Evolutionary conservation across 2,888 invertebrate species (phyloP).

Genomic region (Drosophila pegasa): DNA sequence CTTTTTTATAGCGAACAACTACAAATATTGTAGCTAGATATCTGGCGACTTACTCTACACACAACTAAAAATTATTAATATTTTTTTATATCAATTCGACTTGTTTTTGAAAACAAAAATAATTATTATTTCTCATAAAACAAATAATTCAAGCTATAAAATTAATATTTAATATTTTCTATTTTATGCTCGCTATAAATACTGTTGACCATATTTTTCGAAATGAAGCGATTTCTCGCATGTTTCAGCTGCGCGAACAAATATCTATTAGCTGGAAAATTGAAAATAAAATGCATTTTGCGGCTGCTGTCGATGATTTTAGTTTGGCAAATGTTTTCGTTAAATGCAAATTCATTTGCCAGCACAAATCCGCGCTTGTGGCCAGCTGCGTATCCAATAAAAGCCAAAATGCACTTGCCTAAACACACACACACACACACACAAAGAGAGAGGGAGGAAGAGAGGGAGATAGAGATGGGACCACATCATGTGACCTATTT

Average conservation of each 20-base stretch:
- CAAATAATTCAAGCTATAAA: background rate
- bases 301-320: slow-evolving; percentile 25
- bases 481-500: slow-evolving; percentile 49
- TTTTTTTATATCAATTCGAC: too few relatives aligned
- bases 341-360: slow-evolving; percentile 54
- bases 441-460: background rate
- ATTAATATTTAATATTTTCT: background rate
- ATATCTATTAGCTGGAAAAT: background rate
- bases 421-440: slow-evolving; percentile 42
- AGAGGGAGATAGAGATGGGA: background rate
- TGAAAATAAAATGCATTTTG: slow-evolving; percentile 23
- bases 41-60: too few relatives aligned
- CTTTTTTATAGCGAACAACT: too few relatives aligned
- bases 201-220: background rate
- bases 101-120: too few relatives aligned
- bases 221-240: background rate
- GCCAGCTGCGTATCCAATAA: slow-evolving; percentile 61
- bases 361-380: slow-evolving; percentile 49
- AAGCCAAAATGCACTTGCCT: slow-evolving; percentile 73
- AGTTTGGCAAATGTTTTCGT: slow-evolving; percentile 46
- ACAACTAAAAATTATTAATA: too few relatives aligned
- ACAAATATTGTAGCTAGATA: too few relatives aligned
- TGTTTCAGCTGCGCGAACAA: background rate
- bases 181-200: background rate
- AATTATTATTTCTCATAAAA: too few relatives aligned